Percentiles rank a stretch among this genome's conserved stretches.
These are phyloP conservation scores for Brachystomella parvula DNA, from an alignment of 1,140 invertebrate species.

Conservation along the genomic window DNA sequence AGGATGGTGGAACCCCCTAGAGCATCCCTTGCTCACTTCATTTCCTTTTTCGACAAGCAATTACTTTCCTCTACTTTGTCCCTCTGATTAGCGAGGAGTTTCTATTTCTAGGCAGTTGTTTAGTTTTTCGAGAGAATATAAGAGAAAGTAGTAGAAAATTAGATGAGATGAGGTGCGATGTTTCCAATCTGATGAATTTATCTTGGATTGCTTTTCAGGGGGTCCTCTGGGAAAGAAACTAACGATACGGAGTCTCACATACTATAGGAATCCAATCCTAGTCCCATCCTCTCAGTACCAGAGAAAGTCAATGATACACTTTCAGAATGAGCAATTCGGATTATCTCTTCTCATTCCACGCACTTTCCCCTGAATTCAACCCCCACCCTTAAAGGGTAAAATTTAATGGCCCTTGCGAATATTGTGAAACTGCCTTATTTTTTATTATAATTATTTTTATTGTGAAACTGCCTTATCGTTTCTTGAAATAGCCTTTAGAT, in stretches of 20 bases:
- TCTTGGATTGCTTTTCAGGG: slow-evolving; percentile 9
- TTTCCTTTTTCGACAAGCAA: slow-evolving; percentile 3
- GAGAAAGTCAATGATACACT: neutral
- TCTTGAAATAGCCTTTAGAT: too few relatives aligned
- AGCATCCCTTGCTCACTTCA: neutral
- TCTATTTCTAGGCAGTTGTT: neutral
- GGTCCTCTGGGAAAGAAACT: slow-evolving; percentile 1
- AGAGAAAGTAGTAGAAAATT: slow-evolving; percentile 3
- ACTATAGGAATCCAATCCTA: neutral
- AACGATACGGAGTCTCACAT: neutral
- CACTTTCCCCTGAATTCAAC: neutral
- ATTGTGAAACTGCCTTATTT: too few relatives aligned
- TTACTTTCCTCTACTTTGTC: neutral
- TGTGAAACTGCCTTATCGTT: too few relatives aligned
- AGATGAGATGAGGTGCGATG: slow-evolving; percentile 22
- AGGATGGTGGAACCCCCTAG: neutral
- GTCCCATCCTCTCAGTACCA: neutral
- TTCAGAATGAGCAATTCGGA: neutral
- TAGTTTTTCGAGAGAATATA: neutral
- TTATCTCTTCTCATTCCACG: slow-evolving; percentile 2
- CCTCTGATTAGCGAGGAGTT: neutral
- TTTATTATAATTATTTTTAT: too few relatives aligned
- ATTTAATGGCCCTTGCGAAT: too few relatives aligned
- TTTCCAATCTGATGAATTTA: slow-evolving; percentile 22
- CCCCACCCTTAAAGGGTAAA: neutral